These are phyloP conservation scores for Pemphredon lugubris DNA, from an alignment of 2,888 invertebrate genomes.

Conservation along the genomic window DNA sequence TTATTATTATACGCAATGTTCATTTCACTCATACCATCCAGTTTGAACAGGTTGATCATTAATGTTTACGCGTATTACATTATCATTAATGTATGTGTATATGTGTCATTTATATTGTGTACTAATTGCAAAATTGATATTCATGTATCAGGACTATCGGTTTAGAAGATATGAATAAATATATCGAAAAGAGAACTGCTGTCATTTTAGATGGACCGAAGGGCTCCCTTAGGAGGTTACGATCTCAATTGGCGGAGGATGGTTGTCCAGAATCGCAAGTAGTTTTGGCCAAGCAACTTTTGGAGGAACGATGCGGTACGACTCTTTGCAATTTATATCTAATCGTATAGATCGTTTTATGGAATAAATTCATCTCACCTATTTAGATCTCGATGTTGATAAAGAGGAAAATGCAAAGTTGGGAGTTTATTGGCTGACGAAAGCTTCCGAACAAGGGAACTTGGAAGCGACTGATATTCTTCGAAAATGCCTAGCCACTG, in stretches of 20 bases:
- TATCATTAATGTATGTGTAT: too few relatives aligned
- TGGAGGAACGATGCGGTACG: slow-evolving; percentile 89
- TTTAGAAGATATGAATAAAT: too few relatives aligned
- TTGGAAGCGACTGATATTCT: slow-evolving; percentile 92
- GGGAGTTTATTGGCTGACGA: slow-evolving; percentile 95
- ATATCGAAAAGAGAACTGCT: not conserved
- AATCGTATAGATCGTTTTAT: not conserved
- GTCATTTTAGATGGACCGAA: slow-evolving; percentile 84
- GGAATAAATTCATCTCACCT: not conserved
- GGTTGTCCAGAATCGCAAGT: slow-evolving; percentile 95
- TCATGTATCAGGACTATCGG: too few relatives aligned
- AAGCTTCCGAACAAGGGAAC: slow-evolving; percentile 96
- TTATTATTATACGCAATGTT: not conserved
- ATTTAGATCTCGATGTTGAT: slow-evolving; percentile 85
- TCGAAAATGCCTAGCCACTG: slow-evolving; percentile 87
- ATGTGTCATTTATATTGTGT: too few relatives aligned
- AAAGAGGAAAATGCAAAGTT: slow-evolving; percentile 89
- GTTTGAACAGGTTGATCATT: too few relatives aligned
- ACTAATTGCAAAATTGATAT: not conserved
- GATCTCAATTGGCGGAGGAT: slow-evolving; percentile 91
- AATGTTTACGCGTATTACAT: too few relatives aligned
- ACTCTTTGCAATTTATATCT: too few relatives aligned
- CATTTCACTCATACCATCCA: not conserved
- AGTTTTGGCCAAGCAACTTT: slow-evolving; percentile 90
- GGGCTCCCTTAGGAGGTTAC: slow-evolving; percentile 85